Evolutionary conservation across 2,797 vertebrate genomes (phyloP), one percentile per base, ranked within the genome.

Genomic region (Parotocinclus haroldoi): DNA sequence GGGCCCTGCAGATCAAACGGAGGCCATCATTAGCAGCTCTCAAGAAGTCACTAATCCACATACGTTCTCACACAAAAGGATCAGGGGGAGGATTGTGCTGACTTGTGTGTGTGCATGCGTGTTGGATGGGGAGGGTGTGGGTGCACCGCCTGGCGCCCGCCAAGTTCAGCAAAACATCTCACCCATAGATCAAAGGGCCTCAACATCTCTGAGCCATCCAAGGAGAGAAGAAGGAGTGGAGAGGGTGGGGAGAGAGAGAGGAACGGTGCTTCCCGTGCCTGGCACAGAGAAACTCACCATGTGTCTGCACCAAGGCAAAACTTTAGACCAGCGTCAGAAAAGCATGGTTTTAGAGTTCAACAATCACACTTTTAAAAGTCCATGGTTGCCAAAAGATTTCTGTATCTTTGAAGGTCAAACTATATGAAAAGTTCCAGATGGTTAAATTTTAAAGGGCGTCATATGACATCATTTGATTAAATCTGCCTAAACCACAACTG

Each of bases 1-100:
- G 71, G 87, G 85, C 79, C 79, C 84, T 87, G 73, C 76, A 89
- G 85, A 89, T 91, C 85, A 89, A 91, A 90, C 83, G 71, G 73
- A 66, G 72, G 66, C 74, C 85, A 86, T 90, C 84, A 87, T 89
- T 89, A 88, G 88, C 80, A 79, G 82, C 82, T 85, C 84, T 87
- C 81, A 81, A 84, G 87, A 75, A 86, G 80, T 79, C 80, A 69
- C 84, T 90, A 90, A 89, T 89, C 89, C 87, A 72, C 66, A 69
- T 68, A 79, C 67, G 77, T 87, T 88, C 82, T 84, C 84, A 87
- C 82, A 86, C 78, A 48, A 58, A 75, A 69, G 82, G 68, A 61
- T n/a, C 1, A 71, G 71, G 74, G 68, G 76, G 82, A 80, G 82
- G 83, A 82, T 82, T 76, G 71, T 70, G 75, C 63, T 73, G 71